A percentile compares a stretch with the other conserved stretches of the same genome.
phyloP scores from a whole-genome alignment of 1,140 invertebrate species.

The Aleiodes sp. region DNA sequence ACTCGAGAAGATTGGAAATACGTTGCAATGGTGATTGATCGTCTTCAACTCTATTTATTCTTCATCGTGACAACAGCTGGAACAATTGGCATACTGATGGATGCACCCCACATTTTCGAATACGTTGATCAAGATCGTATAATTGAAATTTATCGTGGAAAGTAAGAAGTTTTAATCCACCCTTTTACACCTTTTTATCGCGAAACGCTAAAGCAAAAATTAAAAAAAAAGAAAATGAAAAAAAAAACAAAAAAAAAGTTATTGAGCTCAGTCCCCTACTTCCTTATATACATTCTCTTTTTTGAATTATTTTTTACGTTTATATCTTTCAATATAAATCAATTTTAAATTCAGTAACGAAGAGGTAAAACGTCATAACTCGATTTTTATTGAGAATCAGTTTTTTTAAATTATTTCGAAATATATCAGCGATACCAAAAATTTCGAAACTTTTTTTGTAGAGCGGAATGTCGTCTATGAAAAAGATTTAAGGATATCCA shows the following conservation, averaged over 20 bases:
- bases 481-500: too few relatives aligned
- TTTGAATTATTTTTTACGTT: constrained; percentile 14
- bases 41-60: constrained; percentile 96
- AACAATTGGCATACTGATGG: constrained; percentile 97
- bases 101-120: constrained; percentile 99
- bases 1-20: constrained; percentile 99
- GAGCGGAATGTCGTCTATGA: too few relatives aligned
- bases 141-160: constrained; percentile 93
- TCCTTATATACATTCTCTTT: not conserved
- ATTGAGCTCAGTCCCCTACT: not conserved
- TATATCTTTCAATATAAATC: too few relatives aligned
- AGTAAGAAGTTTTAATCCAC: constrained; percentile 68
- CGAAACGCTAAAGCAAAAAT: too few relatives aligned
- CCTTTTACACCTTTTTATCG: not conserved
- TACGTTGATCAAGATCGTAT: constrained; percentile 97
- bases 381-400: too few relatives aligned
- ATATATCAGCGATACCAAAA: too few relatives aligned
- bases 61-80: constrained; percentile 96
- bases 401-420: too few relatives aligned
- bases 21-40: constrained; percentile 98
- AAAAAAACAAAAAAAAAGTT: not conserved
- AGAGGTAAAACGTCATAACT: too few relatives aligned
- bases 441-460: too few relatives aligned
- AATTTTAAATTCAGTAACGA: too few relatives aligned
- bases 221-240: not conserved